Conservation (phyloP, 2,888 invertebrate species). For the Tridacna gigas region DNA sequence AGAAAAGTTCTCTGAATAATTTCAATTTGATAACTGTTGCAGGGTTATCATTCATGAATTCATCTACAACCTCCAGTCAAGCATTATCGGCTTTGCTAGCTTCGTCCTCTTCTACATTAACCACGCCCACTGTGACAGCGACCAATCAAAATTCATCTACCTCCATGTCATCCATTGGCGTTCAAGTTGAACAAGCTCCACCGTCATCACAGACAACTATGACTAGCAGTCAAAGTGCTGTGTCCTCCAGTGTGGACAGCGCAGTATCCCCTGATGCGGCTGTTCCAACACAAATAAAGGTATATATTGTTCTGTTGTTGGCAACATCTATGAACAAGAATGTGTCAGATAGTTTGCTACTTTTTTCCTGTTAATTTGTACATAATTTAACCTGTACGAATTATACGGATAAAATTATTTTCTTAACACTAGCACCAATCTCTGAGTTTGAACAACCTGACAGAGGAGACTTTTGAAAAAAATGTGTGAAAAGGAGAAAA, state of each 20-base stretch:
- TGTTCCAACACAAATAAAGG: constrained; percentile 77
- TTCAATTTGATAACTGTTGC: not conserved
- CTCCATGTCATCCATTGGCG: not conserved
- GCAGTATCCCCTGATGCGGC: constrained; percentile 50
- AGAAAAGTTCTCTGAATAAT: too few species aligned
- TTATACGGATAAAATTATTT: not conserved
- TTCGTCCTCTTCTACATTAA: not conserved
- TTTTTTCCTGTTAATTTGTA: not conserved
- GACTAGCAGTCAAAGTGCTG: not conserved
- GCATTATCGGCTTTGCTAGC: constrained; percentile 9
- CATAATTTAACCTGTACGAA: not conserved
- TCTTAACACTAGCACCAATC: too few species aligned
- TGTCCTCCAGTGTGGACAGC: not conserved
- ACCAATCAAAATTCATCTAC: constrained; percentile 17
- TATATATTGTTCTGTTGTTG: constrained; percentile 32
- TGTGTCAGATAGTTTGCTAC: too few species aligned
- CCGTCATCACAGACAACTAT: not conserved
- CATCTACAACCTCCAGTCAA: constrained; percentile 8
- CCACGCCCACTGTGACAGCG: constrained; percentile 9
- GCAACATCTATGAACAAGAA: not conserved
- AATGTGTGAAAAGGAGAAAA: too few species aligned
- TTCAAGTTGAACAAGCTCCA: constrained; percentile 4
- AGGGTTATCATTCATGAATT: constrained; percentile 22
- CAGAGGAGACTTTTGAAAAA: too few species aligned
- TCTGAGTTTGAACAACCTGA: too few species aligned